Base-by-base conservation (phyloP, 2,113 vertebrate genomes). In the Campylorhamphus procurvoides region DNA sequence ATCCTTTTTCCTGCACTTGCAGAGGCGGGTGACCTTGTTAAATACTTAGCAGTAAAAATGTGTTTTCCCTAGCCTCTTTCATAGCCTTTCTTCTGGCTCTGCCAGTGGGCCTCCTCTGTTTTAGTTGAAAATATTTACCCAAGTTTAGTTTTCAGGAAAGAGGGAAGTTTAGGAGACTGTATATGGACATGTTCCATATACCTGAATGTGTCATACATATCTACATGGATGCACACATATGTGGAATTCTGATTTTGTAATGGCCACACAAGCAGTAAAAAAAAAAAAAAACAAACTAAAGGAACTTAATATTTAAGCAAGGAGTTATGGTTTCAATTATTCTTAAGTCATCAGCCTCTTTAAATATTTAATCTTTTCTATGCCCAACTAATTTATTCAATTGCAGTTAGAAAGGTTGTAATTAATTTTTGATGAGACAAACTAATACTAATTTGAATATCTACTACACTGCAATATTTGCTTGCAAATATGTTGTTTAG, bases 381-480 rank as follows among this genome's bases (percentile, higher is more conserved):
- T 14, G 3, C 42, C 47, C 19, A 76, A 12, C n/a, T 94, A 75
- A 87, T 94, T 95, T 92, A 49, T 50, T 60, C 58, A 85, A 62
- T 59, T 67, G 47, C 59, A 92, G 33, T 80, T 89, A 55, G 25
- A 58, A 84, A 76, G 53, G 46, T 37, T 58, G 14, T 76, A 80
- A 91, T 93, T 84, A 67, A 46, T 91, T 81, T 94, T 97, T 94
- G 55, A 76, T 44, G 53, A 96, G 81, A 75, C 64, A 68, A 35
- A 31, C 63, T n/a, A 77, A 73, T 58, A 28, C 18, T 62, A 28
- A 56, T 90, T 90, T 78, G 53, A 47, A 24, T 86, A 55, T 62
- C 37, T 47, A 18, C 31, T 62, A 12, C 42, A 37, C 46, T 53
- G 62, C 64, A 49, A 27, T 67, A 50, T 59, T 87, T 88, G 68